Base-by-base conservation (phyloP, 2,888 invertebrate genomes). In the Phyllotreta cruciferae region DNA sequence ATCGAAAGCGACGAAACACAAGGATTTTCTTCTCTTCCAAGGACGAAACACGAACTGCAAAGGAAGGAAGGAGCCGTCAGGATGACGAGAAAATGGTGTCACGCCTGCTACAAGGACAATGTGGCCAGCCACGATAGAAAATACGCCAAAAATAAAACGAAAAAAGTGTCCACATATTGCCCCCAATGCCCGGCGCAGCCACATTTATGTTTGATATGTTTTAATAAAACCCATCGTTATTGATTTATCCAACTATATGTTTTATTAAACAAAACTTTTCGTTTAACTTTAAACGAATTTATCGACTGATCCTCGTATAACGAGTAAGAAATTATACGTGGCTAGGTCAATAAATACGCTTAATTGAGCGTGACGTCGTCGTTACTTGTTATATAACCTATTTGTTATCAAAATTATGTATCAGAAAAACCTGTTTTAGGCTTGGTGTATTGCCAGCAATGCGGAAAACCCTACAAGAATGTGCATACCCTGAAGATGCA, bases 401-500 rank as follows among this genome's bases (percentile, higher is more conserved):
- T 24, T 24, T 24, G 24, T 24, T 24, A 24, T 24, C 24, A 4
- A 24, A 24, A 24, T 24, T 24, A 24, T 24, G 24, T 4, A 24
- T 24, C 24, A 24, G 24, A 24, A 24, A 24, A 24, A 24, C 1
- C 24, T 24, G 35, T 45, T 49, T 9, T 58, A 41, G 41, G 24
- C 10, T 10, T 11, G 6, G 58, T 58, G 3, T 36, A 6, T 7
- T 64, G 64, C 57, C 4, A 11, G 8, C 60, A 61, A 11, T 64
- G 64, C 13, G 56, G 52, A 7, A 73, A 68, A 56, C 64, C 42
- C 1, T 75, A 75, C 66, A 71, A 66, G 68, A 73, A 67, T 63
- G 60, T 14, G 65, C 69, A 53, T 37, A 69, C 65, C 14, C 49
- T 74, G 49, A 69, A 68, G n/a, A 64, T 72, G 47, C 75, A 75